These are phyloP conservation scores for Phorcus lineatus DNA, from an alignment of 2,888 invertebrate genomes.

Conservation along the genomic window DNA sequence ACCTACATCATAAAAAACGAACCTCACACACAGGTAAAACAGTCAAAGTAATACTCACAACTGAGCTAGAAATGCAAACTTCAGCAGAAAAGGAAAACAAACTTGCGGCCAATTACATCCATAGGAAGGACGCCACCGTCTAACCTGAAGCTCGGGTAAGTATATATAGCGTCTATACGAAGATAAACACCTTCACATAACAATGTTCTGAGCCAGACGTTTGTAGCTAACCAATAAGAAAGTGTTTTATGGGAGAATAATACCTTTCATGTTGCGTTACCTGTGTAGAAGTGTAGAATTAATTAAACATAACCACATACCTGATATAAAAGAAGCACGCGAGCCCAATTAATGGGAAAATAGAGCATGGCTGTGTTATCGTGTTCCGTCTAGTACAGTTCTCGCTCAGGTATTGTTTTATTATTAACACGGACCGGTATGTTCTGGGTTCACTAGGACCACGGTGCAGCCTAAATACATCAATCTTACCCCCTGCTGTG, in stretches of 20 bases:
- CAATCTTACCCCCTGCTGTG: too few relatives aligned
- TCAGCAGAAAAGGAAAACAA: too few relatives aligned
- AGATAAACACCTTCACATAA: not conserved
- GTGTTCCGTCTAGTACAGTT: too few relatives aligned
- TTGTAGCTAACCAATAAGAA: not conserved
- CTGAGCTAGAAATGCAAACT: too few relatives aligned
- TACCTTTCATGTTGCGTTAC: not conserved
- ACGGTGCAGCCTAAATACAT: too few relatives aligned
- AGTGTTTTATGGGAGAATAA: not conserved
- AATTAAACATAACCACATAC: not conserved
- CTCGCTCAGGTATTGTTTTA: too few relatives aligned
- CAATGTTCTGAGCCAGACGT: not conserved
- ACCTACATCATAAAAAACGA: too few relatives aligned
- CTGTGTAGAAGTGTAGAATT: constrained; percentile 6
- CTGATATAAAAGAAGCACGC: not conserved
- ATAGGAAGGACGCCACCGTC: not conserved
- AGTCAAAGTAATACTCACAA: too few relatives aligned
- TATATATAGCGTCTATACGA: not conserved
- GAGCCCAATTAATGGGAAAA: not conserved
- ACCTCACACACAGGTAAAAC: too few relatives aligned
- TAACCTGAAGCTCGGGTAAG: not conserved
- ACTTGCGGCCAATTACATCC: not conserved
- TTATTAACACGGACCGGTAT: too few relatives aligned
- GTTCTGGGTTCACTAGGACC: too few relatives aligned
- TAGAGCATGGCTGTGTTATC: not conserved